These are phyloP conservation scores for Aricia artaxerxes DNA, from an alignment of 2,888 invertebrate genomes.

Conservation along the genomic window DNA sequence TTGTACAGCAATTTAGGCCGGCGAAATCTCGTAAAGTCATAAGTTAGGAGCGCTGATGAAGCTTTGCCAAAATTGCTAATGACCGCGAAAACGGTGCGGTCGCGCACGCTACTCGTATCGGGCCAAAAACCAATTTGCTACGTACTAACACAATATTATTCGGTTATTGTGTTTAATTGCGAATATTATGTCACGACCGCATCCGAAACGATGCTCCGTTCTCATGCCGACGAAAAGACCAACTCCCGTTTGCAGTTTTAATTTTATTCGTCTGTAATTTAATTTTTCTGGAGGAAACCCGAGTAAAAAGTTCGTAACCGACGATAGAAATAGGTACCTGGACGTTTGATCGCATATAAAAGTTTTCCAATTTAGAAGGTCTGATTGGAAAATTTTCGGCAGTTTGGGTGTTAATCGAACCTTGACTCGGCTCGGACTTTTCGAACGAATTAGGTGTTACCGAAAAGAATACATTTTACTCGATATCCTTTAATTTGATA, in stretches of 20 bases:
- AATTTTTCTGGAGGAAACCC: constrained; percentile 40
- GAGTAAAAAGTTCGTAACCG: constrained; percentile 67
- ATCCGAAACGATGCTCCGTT: neutral
- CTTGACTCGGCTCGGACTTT: constrained; percentile 68
- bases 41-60: constrained; percentile 61
- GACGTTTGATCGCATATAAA: constrained; percentile 79
- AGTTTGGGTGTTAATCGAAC: constrained; percentile 77
- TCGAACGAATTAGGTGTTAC: constrained; percentile 61
- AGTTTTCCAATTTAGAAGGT: constrained; percentile 79
- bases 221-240: neutral
- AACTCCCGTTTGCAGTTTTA: constrained; percentile 30
- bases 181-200: constrained; percentile 42
- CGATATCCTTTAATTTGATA: constrained; percentile 4
- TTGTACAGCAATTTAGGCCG: constrained; percentile 48
- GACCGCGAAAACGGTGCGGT: constrained; percentile 68
- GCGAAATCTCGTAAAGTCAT: constrained; percentile 63
- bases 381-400: constrained; percentile 79
- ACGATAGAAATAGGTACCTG: constrained; percentile 74
- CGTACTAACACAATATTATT: constrained; percentile 61
- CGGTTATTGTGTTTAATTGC: constrained; percentile 42
- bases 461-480: constrained; percentile 27
- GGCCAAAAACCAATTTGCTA: constrained; percentile 77
- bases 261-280: constrained; percentile 37
- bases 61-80: constrained; percentile 77
- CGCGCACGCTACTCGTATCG: constrained; percentile 64